Evolutionary conservation across 2,113 vertebrate species (phyloP).

Genomic region (Menura novaehollandiae): DNA sequence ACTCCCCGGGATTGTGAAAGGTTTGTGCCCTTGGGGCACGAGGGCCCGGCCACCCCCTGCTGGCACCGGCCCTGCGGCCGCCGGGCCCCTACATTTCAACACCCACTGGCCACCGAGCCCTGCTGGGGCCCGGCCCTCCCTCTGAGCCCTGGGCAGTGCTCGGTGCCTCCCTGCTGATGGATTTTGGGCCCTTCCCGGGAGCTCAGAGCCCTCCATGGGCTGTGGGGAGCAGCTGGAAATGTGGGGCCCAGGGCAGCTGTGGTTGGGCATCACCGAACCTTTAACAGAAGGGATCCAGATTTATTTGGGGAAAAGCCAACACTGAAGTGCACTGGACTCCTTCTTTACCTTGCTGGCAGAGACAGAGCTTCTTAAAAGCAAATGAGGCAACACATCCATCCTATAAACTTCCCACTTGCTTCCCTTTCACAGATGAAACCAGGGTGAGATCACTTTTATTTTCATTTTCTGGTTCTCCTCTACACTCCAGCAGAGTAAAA

Average conservation of each 20-base stretch:
- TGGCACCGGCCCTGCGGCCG: fast-evolving
- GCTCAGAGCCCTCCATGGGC: fast-evolving
- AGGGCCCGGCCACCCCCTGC: fast-evolving
- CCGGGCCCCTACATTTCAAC: fast-evolving
- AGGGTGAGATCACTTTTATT: not conserved
- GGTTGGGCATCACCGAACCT: not conserved
- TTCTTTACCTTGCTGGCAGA: not conserved
- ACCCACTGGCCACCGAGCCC: fast-evolving
- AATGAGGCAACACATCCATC: not conserved
- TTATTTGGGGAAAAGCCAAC: not conserved
- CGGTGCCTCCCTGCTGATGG: fast-evolving
- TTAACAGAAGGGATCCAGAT: not conserved
- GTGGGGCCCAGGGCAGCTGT: fast-evolving
- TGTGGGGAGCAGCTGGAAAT: fast-evolving
- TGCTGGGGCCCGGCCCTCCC: fast-evolving
- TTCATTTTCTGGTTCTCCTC: not conserved
- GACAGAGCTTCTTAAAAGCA: not conserved
- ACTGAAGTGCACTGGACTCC: not conserved
- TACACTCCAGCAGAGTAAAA: not conserved
- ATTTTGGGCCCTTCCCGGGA: fast-evolving
- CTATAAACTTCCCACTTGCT: not conserved
- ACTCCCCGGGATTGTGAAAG: not conserved
- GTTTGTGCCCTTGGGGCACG: fast-evolving
- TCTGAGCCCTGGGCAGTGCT: fast-evolving
- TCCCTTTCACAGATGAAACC: not conserved